These are phyloP conservation scores for Zaprionus tsacasi DNA, from an alignment of 1,140 invertebrate species.

Conservation along the genomic window DNA sequence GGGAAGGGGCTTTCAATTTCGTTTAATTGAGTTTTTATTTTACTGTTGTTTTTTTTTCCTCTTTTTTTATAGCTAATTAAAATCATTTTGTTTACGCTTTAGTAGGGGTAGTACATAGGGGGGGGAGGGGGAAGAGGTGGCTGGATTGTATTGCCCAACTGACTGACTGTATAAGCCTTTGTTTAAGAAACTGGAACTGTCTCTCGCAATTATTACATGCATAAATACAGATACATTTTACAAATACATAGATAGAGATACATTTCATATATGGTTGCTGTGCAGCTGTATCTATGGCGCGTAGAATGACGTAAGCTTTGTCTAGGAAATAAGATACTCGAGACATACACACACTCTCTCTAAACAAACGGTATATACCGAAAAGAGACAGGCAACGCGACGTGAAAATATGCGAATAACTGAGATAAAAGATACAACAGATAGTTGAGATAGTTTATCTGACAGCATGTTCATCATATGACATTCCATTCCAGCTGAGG, in stretches of 20 bases:
- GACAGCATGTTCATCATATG: conserved; percentile 15
- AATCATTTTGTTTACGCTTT: conserved; percentile 41
- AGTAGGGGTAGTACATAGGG: not conserved
- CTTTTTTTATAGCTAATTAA: conserved; percentile 44
- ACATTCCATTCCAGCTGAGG: conserved; percentile 15
- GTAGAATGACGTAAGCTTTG: conserved; percentile 51
- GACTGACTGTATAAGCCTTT: conserved; percentile 10
- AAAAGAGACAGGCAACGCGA: conserved; percentile 15
- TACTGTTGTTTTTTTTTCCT: conserved; percentile 6
- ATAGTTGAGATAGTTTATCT: conserved; percentile 38
- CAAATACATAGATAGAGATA: not conserved
- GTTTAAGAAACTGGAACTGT: conserved; percentile 45
- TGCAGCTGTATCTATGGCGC: conserved; percentile 31
- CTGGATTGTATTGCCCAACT: conserved; percentile 16
- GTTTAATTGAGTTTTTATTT: conserved; percentile 59
- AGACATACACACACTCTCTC: not conserved
- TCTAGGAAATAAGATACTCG: conserved; percentile 53
- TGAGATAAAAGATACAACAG: conserved; percentile 22
- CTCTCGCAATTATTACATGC: conserved; percentile 50
- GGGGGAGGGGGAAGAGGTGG: not conserved
- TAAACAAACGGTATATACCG: not conserved
- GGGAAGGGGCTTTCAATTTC: conserved; percentile 61
- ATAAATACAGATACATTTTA: not conserved
- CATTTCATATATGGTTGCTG: conserved; percentile 17
- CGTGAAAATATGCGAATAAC: conserved; percentile 37